Evolutionary conservation across 2,797 vertebrate genomes (phyloP).

Genomic region (Chrysocyon brachyurus): DNA sequence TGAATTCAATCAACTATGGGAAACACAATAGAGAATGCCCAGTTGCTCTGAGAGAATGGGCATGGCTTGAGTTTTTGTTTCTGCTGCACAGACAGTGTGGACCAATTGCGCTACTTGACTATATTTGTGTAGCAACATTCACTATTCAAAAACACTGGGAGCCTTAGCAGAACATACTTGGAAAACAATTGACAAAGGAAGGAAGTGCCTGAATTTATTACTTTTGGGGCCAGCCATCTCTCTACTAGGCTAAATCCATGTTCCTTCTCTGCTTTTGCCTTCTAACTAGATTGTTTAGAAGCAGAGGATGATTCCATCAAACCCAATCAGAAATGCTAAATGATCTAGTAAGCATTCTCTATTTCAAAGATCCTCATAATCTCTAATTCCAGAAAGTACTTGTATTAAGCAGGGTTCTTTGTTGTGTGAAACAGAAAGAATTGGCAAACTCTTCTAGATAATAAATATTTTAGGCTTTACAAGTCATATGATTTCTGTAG

Average conservation of each 20-base stretch:
- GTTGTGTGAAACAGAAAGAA: neutral
- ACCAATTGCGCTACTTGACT: neutral
- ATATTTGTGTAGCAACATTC: conserved; percentile 23
- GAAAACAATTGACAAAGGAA: conserved; percentile 61
- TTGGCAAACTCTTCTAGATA: neutral
- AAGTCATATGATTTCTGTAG: neutral
- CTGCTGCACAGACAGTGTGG: neutral
- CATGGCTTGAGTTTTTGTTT: conserved; percentile 11
- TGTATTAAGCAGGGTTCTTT: neutral
- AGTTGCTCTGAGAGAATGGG: neutral
- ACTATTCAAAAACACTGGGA: conserved; percentile 66
- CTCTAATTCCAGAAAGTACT: conserved; percentile 35
- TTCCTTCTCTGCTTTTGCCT: conserved; percentile 57
- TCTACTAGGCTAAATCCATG: conserved; percentile 53
- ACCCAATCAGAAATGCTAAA: neutral
- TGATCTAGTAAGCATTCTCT: neutral
- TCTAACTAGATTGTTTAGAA: conserved; percentile 10
- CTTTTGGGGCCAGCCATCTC: neutral
- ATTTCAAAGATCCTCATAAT: neutral
- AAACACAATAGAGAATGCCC: conserved; percentile 80
- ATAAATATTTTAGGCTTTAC: neutral
- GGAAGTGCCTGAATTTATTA: neutral
- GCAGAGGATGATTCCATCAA: neutral
- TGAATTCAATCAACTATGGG: conserved; percentile 85
- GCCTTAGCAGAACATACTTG: conserved; percentile 64